Evolutionary conservation across 2,797 vertebrate species (phyloP).

Genomic region (Amniataba percoides): DNA sequence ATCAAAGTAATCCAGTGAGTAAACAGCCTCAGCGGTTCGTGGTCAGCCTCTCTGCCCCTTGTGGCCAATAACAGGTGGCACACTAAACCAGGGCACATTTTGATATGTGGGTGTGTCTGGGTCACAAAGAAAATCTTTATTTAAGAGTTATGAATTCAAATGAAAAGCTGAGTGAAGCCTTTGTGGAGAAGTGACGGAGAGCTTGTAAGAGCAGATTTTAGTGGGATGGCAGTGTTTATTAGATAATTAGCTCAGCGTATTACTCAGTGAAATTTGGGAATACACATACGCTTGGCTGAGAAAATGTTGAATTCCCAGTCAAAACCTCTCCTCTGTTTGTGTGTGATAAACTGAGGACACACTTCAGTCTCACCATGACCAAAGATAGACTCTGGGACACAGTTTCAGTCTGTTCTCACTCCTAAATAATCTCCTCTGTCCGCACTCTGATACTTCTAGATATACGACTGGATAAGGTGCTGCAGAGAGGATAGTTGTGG

Average conservation of each 20-base stretch:
- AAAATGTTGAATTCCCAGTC: slow-evolving; percentile 21
- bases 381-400: slow-evolving; percentile 28
- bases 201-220: slow-evolving; percentile 8
- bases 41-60: not conserved
- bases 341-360: slow-evolving; percentile 32
- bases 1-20: not conserved
- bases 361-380: slow-evolving; percentile 25
- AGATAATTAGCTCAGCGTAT: not conserved
- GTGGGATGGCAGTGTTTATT: not conserved
- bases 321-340: slow-evolving; percentile 9
- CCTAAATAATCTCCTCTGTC: slow-evolving; percentile 39
- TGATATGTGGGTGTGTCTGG: not conserved
- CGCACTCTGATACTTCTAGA: slow-evolving; percentile 35
- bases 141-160: too few species aligned
- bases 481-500: slow-evolving; percentile 15
- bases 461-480: slow-evolving; percentile 32
- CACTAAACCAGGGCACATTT: not conserved
- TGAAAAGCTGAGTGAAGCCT: too few species aligned
- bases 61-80: not conserved
- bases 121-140: too few species aligned
- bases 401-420: slow-evolving; percentile 34
- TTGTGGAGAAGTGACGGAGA: not conserved
- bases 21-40: not conserved
- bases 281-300: not conserved
- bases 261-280: not conserved